A percentile compares a stretch with the other conserved stretches of the same genome.
phyloP scores from a whole-genome alignment of 2,797 vertebrate genomes.

The Limnodromus scolopaceus region DNA sequence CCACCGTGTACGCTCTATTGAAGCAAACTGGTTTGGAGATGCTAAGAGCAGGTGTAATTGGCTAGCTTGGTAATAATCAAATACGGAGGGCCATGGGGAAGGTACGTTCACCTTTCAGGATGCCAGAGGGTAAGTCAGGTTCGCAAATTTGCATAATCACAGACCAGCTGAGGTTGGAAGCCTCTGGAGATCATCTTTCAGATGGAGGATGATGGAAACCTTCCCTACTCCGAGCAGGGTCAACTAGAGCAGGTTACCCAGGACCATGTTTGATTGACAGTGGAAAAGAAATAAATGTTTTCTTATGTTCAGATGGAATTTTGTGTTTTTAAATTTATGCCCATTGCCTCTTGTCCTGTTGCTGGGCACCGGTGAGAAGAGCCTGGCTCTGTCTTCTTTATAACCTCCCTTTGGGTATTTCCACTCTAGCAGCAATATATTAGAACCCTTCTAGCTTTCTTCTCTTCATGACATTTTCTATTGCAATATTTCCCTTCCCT shows the following conservation, averaged over 20 bases:
- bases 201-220: not conserved
- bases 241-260: not conserved
- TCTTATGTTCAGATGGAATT: not conserved
- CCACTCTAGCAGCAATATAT: not conserved
- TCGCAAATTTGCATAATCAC: not conserved
- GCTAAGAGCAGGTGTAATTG: not conserved
- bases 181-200: not conserved
- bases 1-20: not conserved
- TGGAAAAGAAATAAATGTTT: not conserved
- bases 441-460: not conserved
- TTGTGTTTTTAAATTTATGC: accelerated
- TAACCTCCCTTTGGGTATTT: not conserved
- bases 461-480: not conserved
- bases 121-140: not conserved
- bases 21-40: not conserved
- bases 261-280: not conserved
- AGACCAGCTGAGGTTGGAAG: not conserved
- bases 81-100: not conserved
- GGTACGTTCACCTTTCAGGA: not conserved
- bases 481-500: not conserved
- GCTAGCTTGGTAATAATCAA: not conserved
- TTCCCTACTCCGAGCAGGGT: not conserved
- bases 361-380: not conserved
- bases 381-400: not conserved
- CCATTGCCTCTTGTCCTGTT: not conserved